Evolutionary conservation across 1,140 invertebrate species (phyloP).

Genomic region (Leptestheria dahalacensis): DNA sequence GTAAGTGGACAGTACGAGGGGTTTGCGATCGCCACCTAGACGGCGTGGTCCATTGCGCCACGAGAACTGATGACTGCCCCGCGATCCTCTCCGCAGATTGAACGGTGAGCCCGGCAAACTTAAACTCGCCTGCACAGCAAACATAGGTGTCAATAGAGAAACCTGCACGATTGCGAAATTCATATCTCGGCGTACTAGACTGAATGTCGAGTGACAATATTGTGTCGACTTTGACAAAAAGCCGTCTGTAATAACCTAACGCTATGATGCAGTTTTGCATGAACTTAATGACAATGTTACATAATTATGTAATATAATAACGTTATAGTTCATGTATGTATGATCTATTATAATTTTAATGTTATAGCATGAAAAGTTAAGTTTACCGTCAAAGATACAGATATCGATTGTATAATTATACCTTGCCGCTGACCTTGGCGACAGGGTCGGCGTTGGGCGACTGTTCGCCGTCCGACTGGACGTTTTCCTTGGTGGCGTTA

Average conservation of each 20-base stretch:
- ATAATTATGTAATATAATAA: not conserved
- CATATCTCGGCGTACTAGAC: too few species aligned
- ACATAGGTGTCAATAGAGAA: too few species aligned
- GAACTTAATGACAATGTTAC: too few species aligned
- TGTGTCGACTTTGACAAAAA: too few species aligned
- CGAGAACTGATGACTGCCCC: constrained; percentile 81
- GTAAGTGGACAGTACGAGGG: constrained; percentile 82
- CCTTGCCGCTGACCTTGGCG: not conserved
- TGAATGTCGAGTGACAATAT: too few species aligned
- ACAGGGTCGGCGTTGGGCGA: constrained; percentile 34
- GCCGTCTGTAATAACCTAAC: too few species aligned
- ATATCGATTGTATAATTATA: too few species aligned
- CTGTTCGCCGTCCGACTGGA: constrained; percentile 66
- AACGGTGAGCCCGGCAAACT: constrained; percentile 93
- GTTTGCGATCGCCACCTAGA: constrained; percentile 68
- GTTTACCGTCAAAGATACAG: too few species aligned
- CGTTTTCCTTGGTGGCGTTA: constrained; percentile 76
- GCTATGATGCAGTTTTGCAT: too few species aligned
- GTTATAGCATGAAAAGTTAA: too few species aligned
- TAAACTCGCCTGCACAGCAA: constrained; percentile 64
- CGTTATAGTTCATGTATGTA: not conserved
- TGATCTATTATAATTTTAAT: too few species aligned
- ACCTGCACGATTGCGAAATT: too few species aligned
- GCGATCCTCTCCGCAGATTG: constrained; percentile 70
- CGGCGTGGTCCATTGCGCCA: constrained; percentile 56